A percentile compares a stretch with the other conserved stretches of the same genome.
These are phyloP conservation scores for Lochmaea capreae DNA, from an alignment of 2,888 invertebrate species.

Conservation along the genomic window DNA sequence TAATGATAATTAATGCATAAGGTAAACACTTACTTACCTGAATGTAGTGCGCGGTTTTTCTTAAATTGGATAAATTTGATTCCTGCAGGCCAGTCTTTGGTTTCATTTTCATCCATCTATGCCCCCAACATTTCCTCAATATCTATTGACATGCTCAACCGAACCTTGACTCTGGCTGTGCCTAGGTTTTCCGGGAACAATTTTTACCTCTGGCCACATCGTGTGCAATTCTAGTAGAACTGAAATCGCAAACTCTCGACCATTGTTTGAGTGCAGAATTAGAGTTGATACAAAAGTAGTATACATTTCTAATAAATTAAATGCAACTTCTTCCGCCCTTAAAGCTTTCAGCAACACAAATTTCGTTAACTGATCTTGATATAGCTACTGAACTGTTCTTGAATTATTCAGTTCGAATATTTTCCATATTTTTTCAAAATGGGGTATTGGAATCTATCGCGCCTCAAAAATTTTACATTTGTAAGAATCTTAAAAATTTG, in stretches of 20 bases:
- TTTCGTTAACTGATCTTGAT: no score
- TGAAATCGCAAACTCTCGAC: no score
- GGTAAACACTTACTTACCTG: background rate
- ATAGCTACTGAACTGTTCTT: no score
- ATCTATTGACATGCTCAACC: constrained; percentile 31
- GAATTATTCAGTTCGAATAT: background rate
- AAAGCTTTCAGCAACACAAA: no score
- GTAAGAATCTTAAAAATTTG: constrained; percentile 8
- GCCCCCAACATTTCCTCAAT: constrained; percentile 20
- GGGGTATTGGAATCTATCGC: background rate
- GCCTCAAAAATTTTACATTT: background rate
- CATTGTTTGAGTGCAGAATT: no score
- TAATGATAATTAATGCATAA: no score
- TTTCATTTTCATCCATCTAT: constrained; percentile 18
- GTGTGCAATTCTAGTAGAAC: background rate
- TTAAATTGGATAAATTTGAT: constrained; percentile 15
- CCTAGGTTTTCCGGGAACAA: constrained; percentile 42
- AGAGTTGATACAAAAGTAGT: no score
- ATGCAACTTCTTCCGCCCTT: background rate
- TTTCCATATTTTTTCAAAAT: background rate
- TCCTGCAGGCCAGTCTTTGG: constrained; percentile 4
- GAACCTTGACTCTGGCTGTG: constrained; percentile 40
- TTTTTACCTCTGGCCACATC: constrained; percentile 39
- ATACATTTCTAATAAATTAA: no score
- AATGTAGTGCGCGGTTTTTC: constrained; percentile 14